Evolutionary conservation across 2,888 invertebrate genomes (phyloP).

Genomic region (Agriopis aurantiaria): DNA sequence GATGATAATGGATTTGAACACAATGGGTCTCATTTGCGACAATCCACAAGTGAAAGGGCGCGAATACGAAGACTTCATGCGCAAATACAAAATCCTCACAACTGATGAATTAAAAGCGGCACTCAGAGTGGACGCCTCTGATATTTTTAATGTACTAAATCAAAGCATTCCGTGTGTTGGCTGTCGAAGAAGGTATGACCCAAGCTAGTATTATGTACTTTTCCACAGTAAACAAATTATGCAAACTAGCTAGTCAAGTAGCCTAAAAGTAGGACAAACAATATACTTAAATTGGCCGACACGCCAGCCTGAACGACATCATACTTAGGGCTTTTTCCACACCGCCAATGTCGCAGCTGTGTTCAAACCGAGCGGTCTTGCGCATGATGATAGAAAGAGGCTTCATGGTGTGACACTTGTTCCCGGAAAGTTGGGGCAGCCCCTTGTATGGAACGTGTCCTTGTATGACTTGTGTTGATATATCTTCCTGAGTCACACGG

Average conservation of each 20-base stretch:
- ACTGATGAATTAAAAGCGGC: conserved; percentile 92
- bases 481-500: background rate
- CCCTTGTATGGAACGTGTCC: too few species aligned
- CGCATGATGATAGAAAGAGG: too few species aligned
- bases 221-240: background rate
- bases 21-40: conserved; percentile 94
- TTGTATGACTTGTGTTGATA: too few species aligned
- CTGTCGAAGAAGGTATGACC: conserved; percentile 93
- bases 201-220: background rate
- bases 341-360: too few species aligned
- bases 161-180: conserved; percentile 98
- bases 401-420: too few species aligned
- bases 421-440: too few species aligned
- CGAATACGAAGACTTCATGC: conserved; percentile 94
- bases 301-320: too few species aligned
- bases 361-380: too few species aligned
- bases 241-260: background rate
- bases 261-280: conserved; percentile 5
- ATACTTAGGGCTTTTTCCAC: too few species aligned
- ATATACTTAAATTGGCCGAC: too few species aligned
- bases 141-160: conserved; percentile 94
- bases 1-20: conserved; percentile 97
- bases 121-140: conserved; percentile 93
- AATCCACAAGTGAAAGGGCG: conserved; percentile 92
- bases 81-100: conserved; percentile 92